Conservation (phyloP, 2,113 vertebrate species). For the Lepisosteus oculatus region DNA sequence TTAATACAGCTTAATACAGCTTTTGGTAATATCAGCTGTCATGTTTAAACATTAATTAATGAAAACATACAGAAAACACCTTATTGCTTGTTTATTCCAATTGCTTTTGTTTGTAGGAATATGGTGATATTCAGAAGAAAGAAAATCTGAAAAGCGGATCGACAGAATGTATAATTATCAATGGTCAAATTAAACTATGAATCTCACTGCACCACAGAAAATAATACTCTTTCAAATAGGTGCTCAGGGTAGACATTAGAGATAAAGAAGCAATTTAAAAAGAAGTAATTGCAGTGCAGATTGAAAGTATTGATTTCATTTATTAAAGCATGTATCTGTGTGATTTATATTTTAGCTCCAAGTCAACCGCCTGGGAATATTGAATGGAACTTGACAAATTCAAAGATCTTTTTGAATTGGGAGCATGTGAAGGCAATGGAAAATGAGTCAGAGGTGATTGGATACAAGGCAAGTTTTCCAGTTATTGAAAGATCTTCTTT, state of each 20-base stretch:
- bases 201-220: neutral
- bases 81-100: no score
- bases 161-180: neutral
- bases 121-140: no score
- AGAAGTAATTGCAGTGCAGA: neutral
- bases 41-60: no score
- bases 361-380: constrained; percentile 80
- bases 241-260: constrained; percentile 9
- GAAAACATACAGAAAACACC: no score
- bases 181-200: neutral
- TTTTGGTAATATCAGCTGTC: no score
- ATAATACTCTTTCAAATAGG: constrained; percentile 1
- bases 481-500: no score
- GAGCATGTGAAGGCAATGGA: constrained; percentile 84
- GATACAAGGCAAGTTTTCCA: constrained; percentile 78
- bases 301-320: constrained; percentile 23
- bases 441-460: constrained; percentile 84
- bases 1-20: no score
- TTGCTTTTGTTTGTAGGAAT: no score
- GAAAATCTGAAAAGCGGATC: no score
- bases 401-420: constrained; percentile 86
- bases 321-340: constrained; percentile 30
- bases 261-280: constrained; percentile 4
- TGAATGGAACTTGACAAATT: constrained; percentile 82
- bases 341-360: constrained; percentile 69